A percentile compares a stretch with the other conserved stretches of the same genome.
Conservation (phyloP, 2,113 vertebrate genomes). For the Pygathrix nemaeus region DNA sequence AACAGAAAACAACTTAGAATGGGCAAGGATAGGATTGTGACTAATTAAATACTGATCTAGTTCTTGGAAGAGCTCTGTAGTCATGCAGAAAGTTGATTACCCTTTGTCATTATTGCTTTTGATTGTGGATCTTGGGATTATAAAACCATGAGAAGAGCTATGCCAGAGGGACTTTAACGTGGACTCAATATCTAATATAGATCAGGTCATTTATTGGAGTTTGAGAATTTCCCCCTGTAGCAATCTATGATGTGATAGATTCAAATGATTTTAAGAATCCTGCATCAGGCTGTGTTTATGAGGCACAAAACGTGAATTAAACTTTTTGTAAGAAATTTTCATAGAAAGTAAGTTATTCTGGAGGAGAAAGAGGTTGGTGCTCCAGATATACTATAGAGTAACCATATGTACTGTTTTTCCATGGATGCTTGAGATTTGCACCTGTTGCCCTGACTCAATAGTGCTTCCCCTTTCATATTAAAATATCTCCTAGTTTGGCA, state of each 20-base stretch:
- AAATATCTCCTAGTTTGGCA: not conserved
- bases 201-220: not conserved
- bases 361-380: not conserved
- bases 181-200: not conserved
- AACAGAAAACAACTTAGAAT: not conserved
- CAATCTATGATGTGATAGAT: not conserved
- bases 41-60: not conserved
- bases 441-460: not conserved
- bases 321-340: not conserved
- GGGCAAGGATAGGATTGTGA: not conserved
- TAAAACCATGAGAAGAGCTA: not conserved
- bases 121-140: not conserved
- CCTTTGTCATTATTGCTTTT: not conserved
- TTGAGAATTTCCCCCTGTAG: not conserved
- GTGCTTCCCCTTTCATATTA: not conserved
- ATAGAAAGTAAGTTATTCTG: not conserved
- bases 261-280: not conserved
- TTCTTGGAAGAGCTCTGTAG: not conserved
- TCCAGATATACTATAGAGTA: not conserved
- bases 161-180: not conserved
- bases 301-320: not conserved
- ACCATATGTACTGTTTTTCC: not conserved
- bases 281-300: not conserved
- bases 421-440: not conserved
- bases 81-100: not conserved